Conservation (phyloP, 2,113 vertebrate species). For the Noctilio leporinus region DNA sequence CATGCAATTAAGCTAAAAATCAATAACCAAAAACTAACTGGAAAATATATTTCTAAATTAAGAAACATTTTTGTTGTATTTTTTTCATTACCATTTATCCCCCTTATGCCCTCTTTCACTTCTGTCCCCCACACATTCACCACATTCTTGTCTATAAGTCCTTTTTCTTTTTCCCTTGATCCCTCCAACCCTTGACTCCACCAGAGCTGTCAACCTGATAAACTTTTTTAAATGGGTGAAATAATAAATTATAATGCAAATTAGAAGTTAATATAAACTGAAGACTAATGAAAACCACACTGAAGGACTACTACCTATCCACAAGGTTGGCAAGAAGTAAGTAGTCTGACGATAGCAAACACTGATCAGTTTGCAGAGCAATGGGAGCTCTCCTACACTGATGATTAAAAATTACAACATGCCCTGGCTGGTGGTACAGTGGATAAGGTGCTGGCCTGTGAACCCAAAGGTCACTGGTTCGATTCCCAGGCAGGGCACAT, state of each 20-base stretch:
- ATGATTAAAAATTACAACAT: not conserved
- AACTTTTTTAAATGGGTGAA: not conserved
- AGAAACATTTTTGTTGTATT: not conserved
- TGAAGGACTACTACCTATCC: not conserved
- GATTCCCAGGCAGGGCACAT: too few species aligned
- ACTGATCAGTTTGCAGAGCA: not conserved
- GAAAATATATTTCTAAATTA: not conserved
- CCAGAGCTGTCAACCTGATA: not conserved
- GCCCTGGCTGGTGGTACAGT: too few species aligned
- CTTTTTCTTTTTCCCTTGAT: too few species aligned
- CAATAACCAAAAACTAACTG: not conserved
- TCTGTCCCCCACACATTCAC: too few species aligned
- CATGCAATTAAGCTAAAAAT: not conserved
- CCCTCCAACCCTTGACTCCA: too few species aligned
- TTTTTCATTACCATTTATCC: too few species aligned
- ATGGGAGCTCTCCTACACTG: not conserved
- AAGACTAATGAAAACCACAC: not conserved
- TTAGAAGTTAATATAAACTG: not conserved
- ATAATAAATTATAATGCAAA: not conserved
- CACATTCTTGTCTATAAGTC: too few species aligned
- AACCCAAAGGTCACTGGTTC: too few species aligned
- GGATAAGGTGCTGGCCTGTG: too few species aligned
- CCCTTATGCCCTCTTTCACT: too few species aligned
- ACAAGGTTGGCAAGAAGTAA: not conserved
- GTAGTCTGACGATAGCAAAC: not conserved